phyloP scores from a whole-genome alignment of 2,888 invertebrate genomes.

The Dromius quadrimaculatus region DNA sequence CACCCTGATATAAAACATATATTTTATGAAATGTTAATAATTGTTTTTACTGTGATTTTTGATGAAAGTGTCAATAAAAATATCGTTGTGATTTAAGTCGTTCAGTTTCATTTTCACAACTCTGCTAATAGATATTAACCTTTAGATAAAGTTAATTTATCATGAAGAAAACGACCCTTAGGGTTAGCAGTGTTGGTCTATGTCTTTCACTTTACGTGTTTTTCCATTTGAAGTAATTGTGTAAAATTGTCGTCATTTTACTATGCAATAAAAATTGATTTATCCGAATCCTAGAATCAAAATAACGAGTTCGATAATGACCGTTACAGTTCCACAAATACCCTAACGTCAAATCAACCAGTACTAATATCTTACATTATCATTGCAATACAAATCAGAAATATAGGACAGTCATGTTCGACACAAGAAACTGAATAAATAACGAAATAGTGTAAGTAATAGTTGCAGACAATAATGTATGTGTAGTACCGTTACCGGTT shows the following conservation, averaged over 20 bases:
- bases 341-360: slow-evolving; percentile 5
- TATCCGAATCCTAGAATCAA: neutral
- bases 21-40: too few relatives aligned
- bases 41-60: too few relatives aligned
- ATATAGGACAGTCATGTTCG: slow-evolving; percentile 2
- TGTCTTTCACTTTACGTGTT: too few relatives aligned
- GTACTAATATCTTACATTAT: slow-evolving; percentile 1
- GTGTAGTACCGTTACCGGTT: neutral
- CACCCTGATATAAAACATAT: too few relatives aligned
- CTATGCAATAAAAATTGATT: slow-evolving; percentile 17
- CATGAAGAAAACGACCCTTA: too few relatives aligned
- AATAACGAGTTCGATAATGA: neutral
- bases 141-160: too few relatives aligned
- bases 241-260: slow-evolving; percentile 20
- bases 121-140: too few relatives aligned
- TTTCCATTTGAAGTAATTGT: neutral
- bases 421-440: neutral
- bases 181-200: too few relatives aligned
- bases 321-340: slow-evolving; percentile 11
- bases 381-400: slow-evolving; percentile 2
- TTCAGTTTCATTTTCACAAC: too few relatives aligned
- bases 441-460: neutral
- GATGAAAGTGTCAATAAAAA: too few relatives aligned
- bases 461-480: neutral
- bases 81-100: too few relatives aligned